Evolutionary conservation across 2,113 vertebrate species (phyloP), one percentile per base, ranked within the genome.

Genomic region (Climacteris rufus): DNA sequence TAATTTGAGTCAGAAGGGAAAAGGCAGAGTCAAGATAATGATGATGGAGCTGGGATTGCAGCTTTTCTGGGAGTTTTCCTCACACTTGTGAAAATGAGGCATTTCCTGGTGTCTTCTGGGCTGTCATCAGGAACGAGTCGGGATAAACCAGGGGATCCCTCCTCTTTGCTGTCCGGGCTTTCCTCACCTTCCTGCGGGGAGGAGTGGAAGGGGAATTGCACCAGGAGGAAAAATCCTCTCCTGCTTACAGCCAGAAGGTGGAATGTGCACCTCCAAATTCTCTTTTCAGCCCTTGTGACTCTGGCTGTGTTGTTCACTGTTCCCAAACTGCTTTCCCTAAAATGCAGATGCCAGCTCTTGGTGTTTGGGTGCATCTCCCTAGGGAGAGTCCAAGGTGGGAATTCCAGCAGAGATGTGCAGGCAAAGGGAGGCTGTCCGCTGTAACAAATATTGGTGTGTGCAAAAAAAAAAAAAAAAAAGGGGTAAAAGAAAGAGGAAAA

Each of bases 231-330:
- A 56, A 90, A 53, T 27, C 35, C 22, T 61, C 8, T 33, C 59
- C 70, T 64, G 52, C 11, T 28, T 10, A 4, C 28, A 65, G 71
- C 66, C 21, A 13, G 72, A 44, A 68, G 47, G 50, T 31, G 54
- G 19, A 53, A 83, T 25, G 8, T 13, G 37, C 5, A 28, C 7
- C 17, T 52, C 8, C 4, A 3, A 56, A 18, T 15, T 33, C 25
- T 24, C 0, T 42, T 11, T 33, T 12, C 7, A 30, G 45, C 40
- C 33, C 37, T 75, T 9, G 31, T 63, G 66, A 6, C 47, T 30
- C 19, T 56, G 64, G 33, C 8, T 15, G 0, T 0, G 7, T 6
- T 17, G 7, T 7, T 87, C 65, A 7, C 9, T 42, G 8, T 87
- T 56, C 31, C 65, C 2, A 1, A 39, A 57, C 42, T 20, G 37